phyloP scores from a whole-genome alignment of 2,797 vertebrate species.

The Oreochromis mossambicus region DNA sequence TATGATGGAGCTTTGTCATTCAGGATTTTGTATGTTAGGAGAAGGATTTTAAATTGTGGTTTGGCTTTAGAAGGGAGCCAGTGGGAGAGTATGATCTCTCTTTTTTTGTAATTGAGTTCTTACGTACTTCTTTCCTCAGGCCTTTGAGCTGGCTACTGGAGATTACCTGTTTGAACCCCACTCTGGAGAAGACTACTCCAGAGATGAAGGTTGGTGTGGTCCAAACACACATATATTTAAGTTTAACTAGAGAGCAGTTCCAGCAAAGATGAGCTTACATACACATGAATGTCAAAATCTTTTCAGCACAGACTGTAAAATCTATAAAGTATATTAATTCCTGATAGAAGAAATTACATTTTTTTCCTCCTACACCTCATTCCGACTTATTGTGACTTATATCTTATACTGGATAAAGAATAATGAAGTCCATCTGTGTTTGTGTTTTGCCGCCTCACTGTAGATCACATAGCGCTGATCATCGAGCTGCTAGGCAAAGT shows the following conservation, averaged over 20 bases:
- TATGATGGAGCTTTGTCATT: not conserved
- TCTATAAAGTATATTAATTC: not conserved
- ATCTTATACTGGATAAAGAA: not conserved
- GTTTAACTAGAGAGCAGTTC: not conserved
- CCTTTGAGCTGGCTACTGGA: slow-evolving; percentile 94
- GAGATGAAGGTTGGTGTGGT: slow-evolving; percentile 87
- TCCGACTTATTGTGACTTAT: not conserved
- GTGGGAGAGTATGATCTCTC: not conserved
- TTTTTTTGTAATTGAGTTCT: not conserved
- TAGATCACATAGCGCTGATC: slow-evolving; percentile 97
- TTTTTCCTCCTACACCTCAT: not conserved
- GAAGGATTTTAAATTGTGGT: not conserved
- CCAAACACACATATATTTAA: not conserved
- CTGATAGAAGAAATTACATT: not conserved
- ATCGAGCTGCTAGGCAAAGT: slow-evolving; percentile 97
- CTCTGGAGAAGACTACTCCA: slow-evolving; percentile 95
- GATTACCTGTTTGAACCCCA: slow-evolving; percentile 98
- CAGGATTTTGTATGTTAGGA: not conserved
- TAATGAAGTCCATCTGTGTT: not conserved
- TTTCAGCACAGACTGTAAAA: not conserved
- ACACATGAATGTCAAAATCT: not conserved
- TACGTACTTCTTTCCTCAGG: slow-evolving; percentile 67
- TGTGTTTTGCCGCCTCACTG: not conserved
- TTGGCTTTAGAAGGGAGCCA: not conserved
- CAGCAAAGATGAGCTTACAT: not conserved